Base-by-base conservation (phyloP, 1,140 invertebrate genomes). In the Armadillidium nasatum region DNA sequence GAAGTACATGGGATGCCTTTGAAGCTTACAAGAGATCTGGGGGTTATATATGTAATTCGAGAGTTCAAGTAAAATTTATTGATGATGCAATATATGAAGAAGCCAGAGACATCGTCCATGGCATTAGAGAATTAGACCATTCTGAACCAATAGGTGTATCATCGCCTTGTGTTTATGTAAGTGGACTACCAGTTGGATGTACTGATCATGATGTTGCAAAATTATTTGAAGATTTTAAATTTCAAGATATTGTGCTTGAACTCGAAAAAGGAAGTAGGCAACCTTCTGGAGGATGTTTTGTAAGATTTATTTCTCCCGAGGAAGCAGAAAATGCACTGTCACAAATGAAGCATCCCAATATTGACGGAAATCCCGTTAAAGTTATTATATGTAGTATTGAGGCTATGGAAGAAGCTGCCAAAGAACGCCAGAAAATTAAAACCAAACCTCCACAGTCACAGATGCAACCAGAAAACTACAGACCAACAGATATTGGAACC, bases 1-100 rank as follows among this genome's bases (percentile, higher is more conserved):
- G 86, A 7, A 76, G 83, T 85, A 0, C 89, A 88, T 21, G 81
- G 10, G 90, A 90, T 66, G 79, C 79, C 9, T 44, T 71, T 0
- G 73, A 60, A 22, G 79, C 79, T 9, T 9, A 72, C 19, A 71
- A 54, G 50, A 78, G 68, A 45, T 76, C 77, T 43, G 79, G 79
- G 9, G 78, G 68, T 21, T 80, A 76, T 44, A 72, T 80, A 21
- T 76, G 72, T 68, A 75, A 78, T 72, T 72, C 60, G 23, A 76
- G 74, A 69, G 54, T 80, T 15, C 76, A 80, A 43, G 72, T 80
- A 11, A 46, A 22, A n/a, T 60, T 80, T 11, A 78, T 77, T 43
- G 60, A 72, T 69, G 77, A 80, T 19, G 72, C 50, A 33, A 73
- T 76, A 44, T 80, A 80, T 73, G 76, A 78, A 15, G 67, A 77